phyloP scores from a whole-genome alignment of 2,797 vertebrate species.

The Bradypodion pumilum region DNA sequence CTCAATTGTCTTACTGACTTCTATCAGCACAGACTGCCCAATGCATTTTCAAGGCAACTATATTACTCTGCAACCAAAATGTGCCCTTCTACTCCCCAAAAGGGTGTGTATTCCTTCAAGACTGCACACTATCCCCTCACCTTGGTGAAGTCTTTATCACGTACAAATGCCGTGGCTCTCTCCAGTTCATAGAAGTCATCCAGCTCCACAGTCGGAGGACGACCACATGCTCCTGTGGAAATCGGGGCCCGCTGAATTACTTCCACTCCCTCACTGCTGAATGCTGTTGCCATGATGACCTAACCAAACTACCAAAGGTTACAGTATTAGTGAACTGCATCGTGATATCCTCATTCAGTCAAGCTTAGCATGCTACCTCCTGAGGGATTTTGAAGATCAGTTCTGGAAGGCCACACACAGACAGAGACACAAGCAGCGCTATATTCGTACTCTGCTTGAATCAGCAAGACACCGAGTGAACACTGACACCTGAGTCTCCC shows the following conservation, averaged over 20 bases:
- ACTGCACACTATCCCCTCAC: slow-evolving; percentile 62
- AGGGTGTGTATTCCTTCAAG: no score
- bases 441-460: background rate
- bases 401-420: background rate
- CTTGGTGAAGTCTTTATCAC: slow-evolving; percentile 73
- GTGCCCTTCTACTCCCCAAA: background rate
- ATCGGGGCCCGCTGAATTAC: slow-evolving; percentile 23
- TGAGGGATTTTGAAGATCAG: background rate
- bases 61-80: background rate
- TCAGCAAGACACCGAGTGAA: background rate
- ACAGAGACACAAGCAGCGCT: no score
- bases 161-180: slow-evolving; percentile 80
- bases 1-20: background rate
- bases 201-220: slow-evolving; percentile 62
- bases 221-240: slow-evolving; percentile 40
- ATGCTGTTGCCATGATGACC: slow-evolving; percentile 48
- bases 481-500: background rate
- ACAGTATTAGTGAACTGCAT: background rate
- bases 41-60: background rate
- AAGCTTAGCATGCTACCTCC: background rate
- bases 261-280: slow-evolving; percentile 52
- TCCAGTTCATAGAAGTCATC: slow-evolving; percentile 81
- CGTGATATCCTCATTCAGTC: background rate
- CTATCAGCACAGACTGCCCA: background rate
- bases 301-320: background rate